These are phyloP conservation scores for Piaya cayana DNA, from an alignment of 2,113 vertebrate species.

Conservation along the genomic window DNA sequence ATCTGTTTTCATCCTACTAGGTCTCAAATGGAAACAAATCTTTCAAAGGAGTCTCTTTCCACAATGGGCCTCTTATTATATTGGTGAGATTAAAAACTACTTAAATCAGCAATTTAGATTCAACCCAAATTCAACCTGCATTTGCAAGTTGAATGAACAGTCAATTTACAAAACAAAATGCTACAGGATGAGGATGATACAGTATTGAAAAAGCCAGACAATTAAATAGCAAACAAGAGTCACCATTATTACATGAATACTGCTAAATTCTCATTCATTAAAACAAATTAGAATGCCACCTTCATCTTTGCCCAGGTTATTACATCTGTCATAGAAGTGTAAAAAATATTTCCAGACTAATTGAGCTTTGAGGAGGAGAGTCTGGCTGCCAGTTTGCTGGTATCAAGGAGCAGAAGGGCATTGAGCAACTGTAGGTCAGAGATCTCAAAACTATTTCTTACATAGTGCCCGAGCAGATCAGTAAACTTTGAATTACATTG, in stretches of 20 bases:
- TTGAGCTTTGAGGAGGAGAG: slow-evolving; percentile 11
- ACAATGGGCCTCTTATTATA: neutral
- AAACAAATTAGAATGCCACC: neutral
- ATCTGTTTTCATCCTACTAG: neutral
- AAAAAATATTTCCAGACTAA: slow-evolving; percentile 39
- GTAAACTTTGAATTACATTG: neutral
- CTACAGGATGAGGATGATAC: neutral
- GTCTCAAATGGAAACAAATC: neutral
- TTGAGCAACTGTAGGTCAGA: neutral
- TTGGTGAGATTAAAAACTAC: neutral
- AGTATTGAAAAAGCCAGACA: neutral
- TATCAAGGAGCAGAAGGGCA: neutral
- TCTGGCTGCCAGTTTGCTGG: slow-evolving; percentile 4
- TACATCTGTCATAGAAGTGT: neutral
- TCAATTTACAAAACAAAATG: neutral
- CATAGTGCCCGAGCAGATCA: neutral
- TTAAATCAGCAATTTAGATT: neutral
- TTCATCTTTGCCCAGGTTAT: neutral
- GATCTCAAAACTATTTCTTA: neutral
- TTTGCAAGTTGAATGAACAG: neutral
- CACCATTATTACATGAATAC: neutral
- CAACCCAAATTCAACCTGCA: neutral
- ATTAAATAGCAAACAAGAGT: neutral
- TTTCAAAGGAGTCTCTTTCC: neutral
- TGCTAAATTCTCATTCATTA: neutral